phyloP scores from a whole-genome alignment of 2,888 invertebrate species.

The Aleiodes leptofemur region DNA sequence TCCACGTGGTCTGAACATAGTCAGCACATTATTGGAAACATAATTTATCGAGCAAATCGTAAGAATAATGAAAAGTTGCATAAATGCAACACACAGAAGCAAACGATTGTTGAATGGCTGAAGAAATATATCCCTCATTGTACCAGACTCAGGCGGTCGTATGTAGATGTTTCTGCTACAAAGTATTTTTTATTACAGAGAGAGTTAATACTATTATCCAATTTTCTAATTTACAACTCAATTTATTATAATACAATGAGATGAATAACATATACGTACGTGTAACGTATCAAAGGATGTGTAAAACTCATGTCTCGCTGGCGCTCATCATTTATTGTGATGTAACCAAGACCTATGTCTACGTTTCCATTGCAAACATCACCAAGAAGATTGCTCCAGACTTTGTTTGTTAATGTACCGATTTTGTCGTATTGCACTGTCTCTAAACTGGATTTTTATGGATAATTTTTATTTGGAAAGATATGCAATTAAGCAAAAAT shows the following conservation, averaged over 20 bases:
- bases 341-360: conserved; percentile 80
- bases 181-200: conserved; percentile 16
- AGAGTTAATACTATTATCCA: neutral
- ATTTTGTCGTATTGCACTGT: conserved; percentile 68
- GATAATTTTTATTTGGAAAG: neutral
- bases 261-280: conserved; percentile 72
- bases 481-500: too few relatives aligned
- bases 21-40: conserved; percentile 63
- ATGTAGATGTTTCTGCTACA: conserved; percentile 81
- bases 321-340: conserved; percentile 77
- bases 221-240: conserved; percentile 1
- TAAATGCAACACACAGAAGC: conserved; percentile 77
- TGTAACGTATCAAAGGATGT: conserved; percentile 80
- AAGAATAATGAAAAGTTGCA: conserved; percentile 76
- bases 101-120: conserved; percentile 79
- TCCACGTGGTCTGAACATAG: conserved; percentile 58
- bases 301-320: conserved; percentile 79
- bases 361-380: conserved; percentile 78
- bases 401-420: conserved; percentile 76
- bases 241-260: neutral
- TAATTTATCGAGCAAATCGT: conserved; percentile 77
- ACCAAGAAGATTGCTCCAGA: conserved; percentile 80
- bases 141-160: conserved; percentile 79
- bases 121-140: conserved; percentile 80
- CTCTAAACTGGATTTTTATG: conserved; percentile 57